Conservation (phyloP, 2,113 vertebrate genomes). For the Ameiurus melas region DNA sequence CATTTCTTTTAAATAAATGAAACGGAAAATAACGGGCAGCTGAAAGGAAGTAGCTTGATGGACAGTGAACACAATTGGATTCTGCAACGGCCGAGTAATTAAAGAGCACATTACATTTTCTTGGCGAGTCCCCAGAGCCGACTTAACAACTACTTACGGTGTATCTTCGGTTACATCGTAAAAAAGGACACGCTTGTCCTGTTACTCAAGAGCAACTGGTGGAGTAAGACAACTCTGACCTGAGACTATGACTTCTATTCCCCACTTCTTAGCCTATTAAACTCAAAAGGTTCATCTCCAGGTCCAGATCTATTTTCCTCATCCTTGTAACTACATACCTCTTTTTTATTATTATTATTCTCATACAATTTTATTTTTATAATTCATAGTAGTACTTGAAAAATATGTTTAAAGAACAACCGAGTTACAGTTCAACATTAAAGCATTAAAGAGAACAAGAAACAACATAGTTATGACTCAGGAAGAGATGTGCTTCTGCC, state of each 20-base stretch:
- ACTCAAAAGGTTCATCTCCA: not conserved
- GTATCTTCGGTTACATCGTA: conserved; percentile 62
- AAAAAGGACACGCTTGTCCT: conserved; percentile 45
- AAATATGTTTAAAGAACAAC: not conserved
- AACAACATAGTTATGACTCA: conserved; percentile 16
- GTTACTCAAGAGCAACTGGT: conserved; percentile 60
- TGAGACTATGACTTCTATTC: conserved; percentile 57
- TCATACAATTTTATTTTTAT: not conserved
- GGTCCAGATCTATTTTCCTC: not conserved
- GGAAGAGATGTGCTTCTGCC: conserved; percentile 38
- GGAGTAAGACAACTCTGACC: conserved; percentile 63
- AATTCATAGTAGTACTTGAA: not conserved
- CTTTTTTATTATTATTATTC: not conserved
- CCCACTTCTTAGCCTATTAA: conserved; percentile 27
- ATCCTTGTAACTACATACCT: not conserved
- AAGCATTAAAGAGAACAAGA: not conserved
- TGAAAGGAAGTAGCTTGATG: conserved; percentile 58
- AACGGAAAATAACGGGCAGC: conserved; percentile 59
- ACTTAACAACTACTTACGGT: conserved; percentile 23
- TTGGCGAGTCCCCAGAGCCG: conserved; percentile 22
- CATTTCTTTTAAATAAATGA: conserved; percentile 38
- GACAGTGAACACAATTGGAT: conserved; percentile 56
- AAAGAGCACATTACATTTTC: conserved; percentile 44
- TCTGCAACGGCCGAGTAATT: conserved; percentile 56
- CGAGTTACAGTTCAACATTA: not conserved